Evolutionary conservation across 2,797 vertebrate genomes (phyloP), one percentile per base, ranked within the genome.

Genomic region (Gymnocypris eckloni): DNA sequence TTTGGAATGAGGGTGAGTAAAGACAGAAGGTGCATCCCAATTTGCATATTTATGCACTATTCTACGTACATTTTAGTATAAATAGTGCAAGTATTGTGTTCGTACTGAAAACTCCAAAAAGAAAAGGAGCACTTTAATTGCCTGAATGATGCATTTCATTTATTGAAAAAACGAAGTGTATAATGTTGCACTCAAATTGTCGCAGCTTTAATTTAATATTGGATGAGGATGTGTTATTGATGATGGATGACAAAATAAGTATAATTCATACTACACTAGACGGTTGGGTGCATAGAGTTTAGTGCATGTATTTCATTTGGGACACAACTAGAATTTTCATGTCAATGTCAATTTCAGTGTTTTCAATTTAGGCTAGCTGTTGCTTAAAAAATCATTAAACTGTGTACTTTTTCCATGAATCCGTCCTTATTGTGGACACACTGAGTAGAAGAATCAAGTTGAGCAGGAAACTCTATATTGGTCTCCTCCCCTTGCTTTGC

Each of bases 361-460:
- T 56, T 78, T 25, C 37, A 61, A 22, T 43, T 79, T n/a, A 41
- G 52, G 37, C 0, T 22, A 41, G 22, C 8, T 15, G 0, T 43
- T 9, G 22, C 37, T 61, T 39, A 33, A 28, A 56, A 22, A 39
- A 8, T 25, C 8, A 10, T 48, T 56, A 15, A 50, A 73, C 15
- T 2, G 22, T 72, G 39, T n/a, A 41, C 22, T 37, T 37, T 28
- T 56, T 66, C 43, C 10, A 6, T 69, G n/a, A 72, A 52, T 84
- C 43, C 25, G 4, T 28, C n/a, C 16, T 64, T 56, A 56, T 20
- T 22, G 2, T 56, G 54, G 54, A 56, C 13, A 6, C 52, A 16
- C 43, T 4, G 41, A 41, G 54, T 61, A 64, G 61, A 90, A 86
- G 89, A 95, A 96, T 94, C 92, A 91, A 90, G 94, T 90, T 89